phyloP scores from a whole-genome alignment of 2,888 invertebrate genomes.

The Buathra laborator region DNA sequence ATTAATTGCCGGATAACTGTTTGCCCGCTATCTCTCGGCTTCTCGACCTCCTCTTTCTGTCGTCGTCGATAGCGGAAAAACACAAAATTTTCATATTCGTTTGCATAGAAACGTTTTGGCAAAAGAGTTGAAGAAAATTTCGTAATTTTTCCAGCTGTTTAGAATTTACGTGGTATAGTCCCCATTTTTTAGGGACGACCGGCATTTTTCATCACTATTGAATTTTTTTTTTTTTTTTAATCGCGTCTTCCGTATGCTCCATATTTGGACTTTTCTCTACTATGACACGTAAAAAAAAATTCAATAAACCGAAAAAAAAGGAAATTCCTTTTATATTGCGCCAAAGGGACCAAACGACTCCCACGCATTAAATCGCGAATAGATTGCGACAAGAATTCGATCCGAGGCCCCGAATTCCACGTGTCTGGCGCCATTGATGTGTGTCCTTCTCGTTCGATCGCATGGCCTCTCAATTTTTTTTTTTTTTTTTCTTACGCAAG shows the following conservation, averaged over 20 bases:
- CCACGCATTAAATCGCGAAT: conserved; percentile 48
- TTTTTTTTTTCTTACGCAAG: no score
- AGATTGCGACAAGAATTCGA: conserved; percentile 39
- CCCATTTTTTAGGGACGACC: no score
- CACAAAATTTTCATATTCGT: no score
- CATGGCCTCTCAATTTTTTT: not conserved
- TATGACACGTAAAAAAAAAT: not conserved
- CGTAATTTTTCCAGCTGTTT: not conserved
- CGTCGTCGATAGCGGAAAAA: no score
- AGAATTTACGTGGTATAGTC: no score
- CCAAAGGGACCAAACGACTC: conserved; percentile 16
- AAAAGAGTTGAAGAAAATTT: not conserved
- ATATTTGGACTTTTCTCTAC: not conserved
- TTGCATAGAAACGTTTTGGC: not conserved
- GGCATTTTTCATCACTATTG: not conserved
- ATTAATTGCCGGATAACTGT: not conserved
- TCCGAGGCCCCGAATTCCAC: conserved; percentile 47
- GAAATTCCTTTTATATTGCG: not conserved
- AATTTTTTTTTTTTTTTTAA: conserved; percentile 7
- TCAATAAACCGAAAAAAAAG: not conserved
- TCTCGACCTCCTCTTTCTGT: no score
- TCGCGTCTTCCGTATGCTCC: no score
- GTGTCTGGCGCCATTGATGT: conserved; percentile 61
- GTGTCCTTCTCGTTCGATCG: conserved; percentile 21
- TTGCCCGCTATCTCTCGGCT: no score